Percentiles rank a stretch among this genome's conserved stretches.
These are phyloP conservation scores for Automeris io DNA, from an alignment of 2,888 invertebrate genomes.

Conservation along the genomic window DNA sequence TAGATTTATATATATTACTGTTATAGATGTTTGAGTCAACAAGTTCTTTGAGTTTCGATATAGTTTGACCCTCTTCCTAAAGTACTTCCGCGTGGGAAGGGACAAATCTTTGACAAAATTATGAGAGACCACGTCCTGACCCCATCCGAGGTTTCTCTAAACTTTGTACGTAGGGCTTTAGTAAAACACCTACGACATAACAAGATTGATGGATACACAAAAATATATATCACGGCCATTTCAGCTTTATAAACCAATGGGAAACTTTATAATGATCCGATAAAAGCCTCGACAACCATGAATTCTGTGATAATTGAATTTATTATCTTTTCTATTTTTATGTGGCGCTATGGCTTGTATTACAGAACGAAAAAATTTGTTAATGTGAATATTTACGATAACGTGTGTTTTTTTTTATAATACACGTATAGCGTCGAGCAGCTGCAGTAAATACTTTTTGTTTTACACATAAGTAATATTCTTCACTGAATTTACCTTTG, in stretches of 20 bases:
- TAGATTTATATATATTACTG: neutral
- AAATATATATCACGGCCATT: conserved; percentile 21
- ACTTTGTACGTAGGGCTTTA: conserved; percentile 5
- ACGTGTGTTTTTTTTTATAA: too few relatives aligned
- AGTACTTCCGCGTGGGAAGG: conserved; percentile 41
- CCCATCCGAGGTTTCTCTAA: conserved; percentile 8
- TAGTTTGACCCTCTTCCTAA: conserved; percentile 37
- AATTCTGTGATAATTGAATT: conserved; percentile 10
- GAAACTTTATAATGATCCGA: conserved; percentile 11
- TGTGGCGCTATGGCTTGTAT: neutral
- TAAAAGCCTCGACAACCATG: conserved; percentile 5
- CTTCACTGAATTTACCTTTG: too few relatives aligned
- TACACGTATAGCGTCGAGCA: too few relatives aligned
- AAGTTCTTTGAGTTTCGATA: conserved; percentile 29
- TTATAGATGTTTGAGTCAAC: neutral
- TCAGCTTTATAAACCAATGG: conserved; percentile 17
- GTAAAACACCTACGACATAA: neutral
- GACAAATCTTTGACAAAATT: conserved; percentile 19
- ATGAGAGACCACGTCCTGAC: conserved; percentile 9
- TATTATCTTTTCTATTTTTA: conserved; percentile 10
- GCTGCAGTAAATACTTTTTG: too few relatives aligned
- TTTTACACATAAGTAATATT: too few relatives aligned
- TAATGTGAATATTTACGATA: neutral
- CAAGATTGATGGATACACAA: conserved; percentile 17
- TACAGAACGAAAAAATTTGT: neutral